Evolutionary conservation across 2,888 invertebrate genomes (phyloP).

Genomic region (Electrophaes corylata): DNA sequence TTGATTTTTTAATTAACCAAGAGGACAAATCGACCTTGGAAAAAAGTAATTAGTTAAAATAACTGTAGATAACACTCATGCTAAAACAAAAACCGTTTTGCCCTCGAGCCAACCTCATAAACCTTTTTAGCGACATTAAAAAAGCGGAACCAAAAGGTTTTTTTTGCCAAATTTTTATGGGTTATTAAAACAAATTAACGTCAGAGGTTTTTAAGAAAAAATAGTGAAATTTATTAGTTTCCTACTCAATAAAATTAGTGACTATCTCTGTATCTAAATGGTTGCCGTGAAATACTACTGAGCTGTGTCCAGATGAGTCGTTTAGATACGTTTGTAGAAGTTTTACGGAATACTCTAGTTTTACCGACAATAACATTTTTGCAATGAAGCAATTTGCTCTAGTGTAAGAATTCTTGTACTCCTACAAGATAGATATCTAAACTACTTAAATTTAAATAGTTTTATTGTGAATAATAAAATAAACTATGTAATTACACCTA

Average conservation of each 20-base stretch:
- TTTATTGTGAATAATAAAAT: not conserved
- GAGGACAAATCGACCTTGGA: not conserved
- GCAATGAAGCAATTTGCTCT: conserved; percentile 8
- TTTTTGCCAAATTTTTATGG: conserved; percentile 72
- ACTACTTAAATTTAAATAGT: not conserved
- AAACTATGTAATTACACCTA: not conserved
- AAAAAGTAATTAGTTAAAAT: not conserved
- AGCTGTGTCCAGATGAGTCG: conserved; percentile 53
- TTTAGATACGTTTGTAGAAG: conserved; percentile 54
- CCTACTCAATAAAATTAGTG: conserved; percentile 75
- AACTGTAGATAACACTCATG: conserved; percentile 1
- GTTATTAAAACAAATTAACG: conserved; percentile 80
- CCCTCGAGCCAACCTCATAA: conserved; percentile 47
- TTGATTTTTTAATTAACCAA: no score
- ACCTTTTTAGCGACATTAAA: conserved; percentile 65
- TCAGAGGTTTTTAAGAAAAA: conserved; percentile 49
- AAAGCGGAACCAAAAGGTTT: conserved; percentile 65
- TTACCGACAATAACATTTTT: conserved; percentile 21
- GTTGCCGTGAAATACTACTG: conserved; percentile 57
- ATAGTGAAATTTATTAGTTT: conserved; percentile 73
- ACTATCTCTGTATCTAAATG: conserved; percentile 73
- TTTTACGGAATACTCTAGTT: conserved; percentile 10
- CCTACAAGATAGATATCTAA: not conserved
- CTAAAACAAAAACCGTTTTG: conserved; percentile 22
- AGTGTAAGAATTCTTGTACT: not conserved